Evolutionary conservation across 2,113 vertebrate species (phyloP).

Genomic region (Dasypus novemcinctus): DNA sequence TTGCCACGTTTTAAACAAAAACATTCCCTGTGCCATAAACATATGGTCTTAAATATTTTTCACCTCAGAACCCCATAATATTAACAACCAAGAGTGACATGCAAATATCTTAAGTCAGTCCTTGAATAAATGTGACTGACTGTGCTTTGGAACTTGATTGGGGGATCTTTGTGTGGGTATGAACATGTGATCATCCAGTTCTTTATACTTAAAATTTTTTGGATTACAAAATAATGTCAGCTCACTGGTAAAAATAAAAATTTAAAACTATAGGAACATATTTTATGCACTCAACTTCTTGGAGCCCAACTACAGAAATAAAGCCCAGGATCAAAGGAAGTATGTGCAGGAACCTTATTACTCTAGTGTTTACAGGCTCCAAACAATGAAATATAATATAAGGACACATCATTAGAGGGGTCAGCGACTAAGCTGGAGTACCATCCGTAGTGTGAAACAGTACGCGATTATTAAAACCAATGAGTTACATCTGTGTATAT

Average conservation of each 20-base stretch:
- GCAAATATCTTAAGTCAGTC: not conserved
- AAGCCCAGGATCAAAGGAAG: not conserved
- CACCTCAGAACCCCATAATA: not conserved
- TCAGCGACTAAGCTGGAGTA: not conserved
- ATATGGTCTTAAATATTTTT: not conserved
- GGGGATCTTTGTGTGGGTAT: not conserved
- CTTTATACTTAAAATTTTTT: not conserved
- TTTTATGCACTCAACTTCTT: not conserved
- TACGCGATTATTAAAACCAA: not conserved
- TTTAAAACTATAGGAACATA: not conserved
- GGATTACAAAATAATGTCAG: not conserved
- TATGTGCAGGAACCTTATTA: not conserved
- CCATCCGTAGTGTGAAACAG: not conserved
- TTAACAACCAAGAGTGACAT: not conserved
- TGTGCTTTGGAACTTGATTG: not conserved
- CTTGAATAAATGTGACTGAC: not conserved
- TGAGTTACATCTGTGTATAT: not conserved
- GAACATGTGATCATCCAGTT: not conserved
- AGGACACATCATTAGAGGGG: not conserved
- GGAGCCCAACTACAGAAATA: not conserved
- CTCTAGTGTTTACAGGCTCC: not conserved
- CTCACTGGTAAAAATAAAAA: not conserved
- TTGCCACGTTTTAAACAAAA: not conserved
- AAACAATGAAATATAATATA: not conserved
- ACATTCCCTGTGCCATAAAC: not conserved